A percentile compares a stretch with the other conserved stretches of the same genome.
phyloP scores from a whole-genome alignment of 1,140 invertebrate species.

The Anastrepha ludens region DNA sequence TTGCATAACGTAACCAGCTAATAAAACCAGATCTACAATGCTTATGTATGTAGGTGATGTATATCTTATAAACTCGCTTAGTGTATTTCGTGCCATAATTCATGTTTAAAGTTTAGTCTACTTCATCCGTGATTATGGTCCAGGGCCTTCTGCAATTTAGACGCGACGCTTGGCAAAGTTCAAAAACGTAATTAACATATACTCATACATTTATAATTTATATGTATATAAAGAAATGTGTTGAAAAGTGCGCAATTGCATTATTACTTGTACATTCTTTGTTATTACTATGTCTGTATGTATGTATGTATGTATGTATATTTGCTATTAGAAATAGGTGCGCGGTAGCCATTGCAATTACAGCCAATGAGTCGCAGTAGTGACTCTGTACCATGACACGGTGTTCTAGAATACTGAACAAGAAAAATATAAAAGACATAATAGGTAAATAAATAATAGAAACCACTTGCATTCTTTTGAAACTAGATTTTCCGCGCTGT shows the following conservation, averaged over 20 bases:
- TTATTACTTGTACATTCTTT: background rate
- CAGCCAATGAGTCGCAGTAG: slow-evolving; percentile 2
- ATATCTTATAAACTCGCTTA: background rate
- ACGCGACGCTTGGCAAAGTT: slow-evolving; percentile 21
- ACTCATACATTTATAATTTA: too few species aligned
- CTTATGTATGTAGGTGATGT: background rate
- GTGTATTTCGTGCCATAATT: background rate
- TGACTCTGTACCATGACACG: slow-evolving; percentile 49
- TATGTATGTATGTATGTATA: background rate
- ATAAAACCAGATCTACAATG: background rate
- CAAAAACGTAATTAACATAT: slow-evolving; percentile 38
- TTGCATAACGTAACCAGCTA: slow-evolving; percentile 14
- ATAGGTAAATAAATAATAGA: background rate
- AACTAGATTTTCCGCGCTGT: slow-evolving; percentile 44
- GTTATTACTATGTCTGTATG: background rate
- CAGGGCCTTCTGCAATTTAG: slow-evolving; percentile 23
- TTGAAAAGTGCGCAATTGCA: slow-evolving; percentile 28
- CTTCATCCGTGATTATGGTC: background rate
- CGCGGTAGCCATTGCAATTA: background rate
- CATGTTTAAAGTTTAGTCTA: background rate
- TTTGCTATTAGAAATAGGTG: background rate
- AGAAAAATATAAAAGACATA: background rate
- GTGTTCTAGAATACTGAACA: background rate
- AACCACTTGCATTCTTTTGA: slow-evolving; percentile 21
- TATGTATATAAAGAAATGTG: background rate